Conservation (phyloP, 1,140 invertebrate genomes). For the Pachypsylla venusta region DNA sequence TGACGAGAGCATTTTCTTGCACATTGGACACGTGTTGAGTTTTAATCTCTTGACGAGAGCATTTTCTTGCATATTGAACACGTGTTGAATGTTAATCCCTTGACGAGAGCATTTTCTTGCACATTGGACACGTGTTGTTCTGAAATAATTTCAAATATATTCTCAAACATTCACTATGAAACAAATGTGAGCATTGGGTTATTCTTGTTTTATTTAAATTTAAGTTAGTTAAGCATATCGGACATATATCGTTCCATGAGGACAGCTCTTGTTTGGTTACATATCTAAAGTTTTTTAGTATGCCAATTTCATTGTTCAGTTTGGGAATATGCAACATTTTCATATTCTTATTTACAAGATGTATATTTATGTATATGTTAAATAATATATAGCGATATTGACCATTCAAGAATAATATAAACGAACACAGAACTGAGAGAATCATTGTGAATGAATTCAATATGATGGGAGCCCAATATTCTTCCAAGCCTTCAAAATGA, state of each 20-base stretch:
- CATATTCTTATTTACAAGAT: constrained; percentile 45
- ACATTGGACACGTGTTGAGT: too few relatives aligned
- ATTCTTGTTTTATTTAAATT: constrained; percentile 39
- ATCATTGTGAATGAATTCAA: constrained; percentile 28
- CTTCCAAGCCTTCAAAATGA: constrained; percentile 46
- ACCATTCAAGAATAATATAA: constrained; percentile 37
- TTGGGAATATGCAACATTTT: constrained; percentile 36
- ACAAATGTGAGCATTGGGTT: constrained; percentile 59
- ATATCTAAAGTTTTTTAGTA: constrained; percentile 43
- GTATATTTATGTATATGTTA: constrained; percentile 49
- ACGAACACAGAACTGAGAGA: constrained; percentile 31
- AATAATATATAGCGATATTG: constrained; percentile 40
- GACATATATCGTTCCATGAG: constrained; percentile 55
- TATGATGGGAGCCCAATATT: constrained; percentile 46
- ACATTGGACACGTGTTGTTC: not conserved
- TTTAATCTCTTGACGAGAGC: too few relatives aligned
- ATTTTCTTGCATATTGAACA: too few relatives aligned
- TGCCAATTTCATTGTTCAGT: constrained; percentile 40
- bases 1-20: too few relatives aligned
- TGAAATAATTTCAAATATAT: constrained; percentile 35
- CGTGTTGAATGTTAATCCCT: too few relatives aligned
- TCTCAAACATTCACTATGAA: constrained; percentile 56
- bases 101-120: not conserved
- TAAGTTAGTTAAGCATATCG: constrained; percentile 54
- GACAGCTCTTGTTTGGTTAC: constrained; percentile 47